These are phyloP conservation scores for Platyura marginata DNA, from an alignment of 1,140 invertebrate species.

Conservation along the genomic window DNA sequence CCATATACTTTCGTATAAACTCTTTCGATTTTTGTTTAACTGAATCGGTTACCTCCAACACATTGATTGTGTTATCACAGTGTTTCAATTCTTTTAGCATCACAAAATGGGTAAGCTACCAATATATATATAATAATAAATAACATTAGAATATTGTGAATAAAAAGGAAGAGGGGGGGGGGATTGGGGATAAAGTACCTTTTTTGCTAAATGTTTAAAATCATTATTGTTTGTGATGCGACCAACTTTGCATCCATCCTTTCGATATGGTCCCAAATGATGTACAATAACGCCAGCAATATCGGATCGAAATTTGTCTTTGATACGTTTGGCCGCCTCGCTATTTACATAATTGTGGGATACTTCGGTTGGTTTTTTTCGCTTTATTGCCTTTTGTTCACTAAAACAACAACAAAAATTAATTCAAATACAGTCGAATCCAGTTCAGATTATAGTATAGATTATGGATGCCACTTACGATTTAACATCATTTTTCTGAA, in stretches of 20 bases:
- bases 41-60: slow-evolving; percentile 76
- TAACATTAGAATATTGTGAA: background rate
- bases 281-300: slow-evolving; percentile 83
- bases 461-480: too few species aligned
- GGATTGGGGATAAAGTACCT: slow-evolving; percentile 35
- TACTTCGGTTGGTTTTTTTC: background rate
- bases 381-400: background rate
- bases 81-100: slow-evolving; percentile 91
- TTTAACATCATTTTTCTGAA: background rate
- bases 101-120: slow-evolving; percentile 93
- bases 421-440: background rate
- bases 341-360: slow-evolving; percentile 7
- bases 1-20: slow-evolving; percentile 93
- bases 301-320: slow-evolving; percentile 71
- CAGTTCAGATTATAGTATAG: too few species aligned
- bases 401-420: background rate
- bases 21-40: slow-evolving; percentile 87
- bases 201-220: slow-evolving; percentile 89
- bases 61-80: slow-evolving; percentile 60
- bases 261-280: slow-evolving; percentile 76
- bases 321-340: slow-evolving; percentile 44
- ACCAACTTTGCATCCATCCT: slow-evolving; percentile 55
- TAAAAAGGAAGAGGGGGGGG: slow-evolving; percentile 4
- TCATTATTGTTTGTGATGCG: slow-evolving; percentile 78
- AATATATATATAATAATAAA: slow-evolving; percentile 25